Percentiles rank a stretch among this genome's conserved stretches.
phyloP scores from a whole-genome alignment of 1,140 invertebrate species.

The Bilobella aurantiaca region DNA sequence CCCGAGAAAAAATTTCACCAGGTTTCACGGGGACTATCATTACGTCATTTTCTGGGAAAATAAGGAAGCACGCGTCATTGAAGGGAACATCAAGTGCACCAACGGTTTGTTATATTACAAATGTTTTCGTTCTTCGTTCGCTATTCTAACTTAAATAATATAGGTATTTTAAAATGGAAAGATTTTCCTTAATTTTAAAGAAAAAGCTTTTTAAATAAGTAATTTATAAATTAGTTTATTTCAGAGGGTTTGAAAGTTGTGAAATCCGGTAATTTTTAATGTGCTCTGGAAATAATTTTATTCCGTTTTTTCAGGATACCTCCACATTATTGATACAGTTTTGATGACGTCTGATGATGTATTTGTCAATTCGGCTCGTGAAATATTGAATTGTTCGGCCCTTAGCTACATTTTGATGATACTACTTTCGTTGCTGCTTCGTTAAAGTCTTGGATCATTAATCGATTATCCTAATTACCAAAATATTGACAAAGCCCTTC shows the following conservation, averaged over 20 bases:
- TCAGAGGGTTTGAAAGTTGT: not conserved
- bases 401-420: not conserved
- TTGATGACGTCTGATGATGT: not conserved
- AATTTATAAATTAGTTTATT: too few relatives aligned
- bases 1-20: not conserved
- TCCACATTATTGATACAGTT: slow-evolving; percentile 1
- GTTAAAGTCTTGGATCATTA: too few relatives aligned
- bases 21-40: slow-evolving; percentile 1
- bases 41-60: slow-evolving; percentile 55
- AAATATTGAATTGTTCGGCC: not conserved
- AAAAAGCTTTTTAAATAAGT: too few relatives aligned
- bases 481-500: too few relatives aligned
- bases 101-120: slow-evolving; percentile 86
- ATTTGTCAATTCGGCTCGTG: not conserved
- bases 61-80: slow-evolving; percentile 66
- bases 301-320: not conserved
- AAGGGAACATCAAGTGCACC: slow-evolving; percentile 79
- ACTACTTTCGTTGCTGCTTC: not conserved
- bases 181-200: not conserved
- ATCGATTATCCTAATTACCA: too few relatives aligned
- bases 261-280: too few relatives aligned
- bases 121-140: too few relatives aligned
- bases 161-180: too few relatives aligned
- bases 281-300: too few relatives aligned
- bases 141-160: too few relatives aligned